phyloP scores from a whole-genome alignment of 2,113 vertebrate species.

The Phrynosoma blainvillii region DNA sequence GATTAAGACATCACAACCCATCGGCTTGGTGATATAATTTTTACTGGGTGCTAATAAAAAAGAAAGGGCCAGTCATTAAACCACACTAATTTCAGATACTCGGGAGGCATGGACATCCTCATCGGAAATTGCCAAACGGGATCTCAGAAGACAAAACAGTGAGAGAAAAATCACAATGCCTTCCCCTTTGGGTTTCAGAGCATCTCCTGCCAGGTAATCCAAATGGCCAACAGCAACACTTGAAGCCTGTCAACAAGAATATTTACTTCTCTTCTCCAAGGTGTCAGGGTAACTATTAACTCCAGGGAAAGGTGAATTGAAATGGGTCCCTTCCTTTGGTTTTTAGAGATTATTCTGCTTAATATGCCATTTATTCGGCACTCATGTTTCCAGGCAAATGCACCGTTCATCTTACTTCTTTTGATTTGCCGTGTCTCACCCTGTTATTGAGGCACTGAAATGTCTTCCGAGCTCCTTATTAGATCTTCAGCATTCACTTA shows the following conservation, averaged over 20 bases:
- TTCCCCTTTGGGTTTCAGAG: slow-evolving; percentile 42
- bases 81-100: slow-evolving; percentile 59
- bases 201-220: slow-evolving; percentile 27
- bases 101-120: slow-evolving; percentile 65
- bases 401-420: slow-evolving; percentile 18
- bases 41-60: slow-evolving; percentile 38
- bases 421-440: not conserved
- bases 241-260: slow-evolving; percentile 45
- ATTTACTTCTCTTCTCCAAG: slow-evolving; percentile 53
- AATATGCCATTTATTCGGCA: not conserved
- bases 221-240: slow-evolving; percentile 37
- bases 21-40: slow-evolving; percentile 43
- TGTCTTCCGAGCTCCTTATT: slow-evolving; percentile 16
- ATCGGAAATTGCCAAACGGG: slow-evolving; percentile 39
- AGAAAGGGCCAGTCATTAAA: slow-evolving; percentile 42
- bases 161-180: not conserved
- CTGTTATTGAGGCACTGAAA: slow-evolving; percentile 26
- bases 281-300: slow-evolving; percentile 37
- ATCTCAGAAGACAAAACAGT: slow-evolving; percentile 45
- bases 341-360: slow-evolving; percentile 10
- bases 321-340: not conserved
- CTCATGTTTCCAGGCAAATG: slow-evolving; percentile 17
- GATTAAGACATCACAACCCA: slow-evolving; percentile 27
- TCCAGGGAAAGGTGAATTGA: slow-evolving; percentile 23
- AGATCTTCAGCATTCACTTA: slow-evolving; percentile 31